These are phyloP conservation scores for Yponomeuta cagnagella DNA, from an alignment of 2,888 invertebrate genomes.

Conservation along the genomic window DNA sequence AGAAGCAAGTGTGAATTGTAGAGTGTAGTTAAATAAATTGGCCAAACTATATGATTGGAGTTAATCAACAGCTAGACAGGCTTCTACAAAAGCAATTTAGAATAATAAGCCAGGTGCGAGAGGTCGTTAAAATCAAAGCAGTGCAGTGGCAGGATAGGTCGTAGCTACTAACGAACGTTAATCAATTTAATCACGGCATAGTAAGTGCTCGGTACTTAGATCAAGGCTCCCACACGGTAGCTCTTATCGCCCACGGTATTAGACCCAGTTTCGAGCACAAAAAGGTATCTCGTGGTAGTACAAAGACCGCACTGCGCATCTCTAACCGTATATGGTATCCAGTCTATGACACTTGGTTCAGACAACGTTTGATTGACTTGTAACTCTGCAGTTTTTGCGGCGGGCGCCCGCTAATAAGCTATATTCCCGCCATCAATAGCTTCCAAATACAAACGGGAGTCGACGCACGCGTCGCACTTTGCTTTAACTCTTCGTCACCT, in stretches of 20 bases:
- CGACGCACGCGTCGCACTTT: constrained; percentile 12
- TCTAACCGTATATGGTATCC: constrained; percentile 44
- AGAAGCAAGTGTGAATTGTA: no score
- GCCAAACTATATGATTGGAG: no score
- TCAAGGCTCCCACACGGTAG: background rate
- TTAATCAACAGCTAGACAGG: background rate
- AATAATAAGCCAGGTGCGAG: no score
- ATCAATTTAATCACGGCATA: background rate
- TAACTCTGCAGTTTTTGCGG: constrained; percentile 39
- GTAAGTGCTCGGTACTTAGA: background rate
- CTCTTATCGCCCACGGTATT: background rate
- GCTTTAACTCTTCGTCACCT: background rate
- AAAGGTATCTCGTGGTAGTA: background rate
- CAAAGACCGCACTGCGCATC: constrained; percentile 28
- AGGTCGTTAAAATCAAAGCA: background rate
- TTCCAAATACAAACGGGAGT: constrained; percentile 16
- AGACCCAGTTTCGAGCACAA: background rate
- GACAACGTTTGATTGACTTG: constrained; percentile 59
- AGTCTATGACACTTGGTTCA: constrained; percentile 39
- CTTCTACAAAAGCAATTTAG: background rate
- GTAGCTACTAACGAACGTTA: background rate
- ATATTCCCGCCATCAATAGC: constrained; percentile 29
- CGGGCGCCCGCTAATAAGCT: constrained; percentile 31
- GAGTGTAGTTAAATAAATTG: no score
- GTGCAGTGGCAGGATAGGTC: background rate